Conservation (phyloP, 2,113 vertebrate genomes). For the Emydura subglobosa region DNA sequence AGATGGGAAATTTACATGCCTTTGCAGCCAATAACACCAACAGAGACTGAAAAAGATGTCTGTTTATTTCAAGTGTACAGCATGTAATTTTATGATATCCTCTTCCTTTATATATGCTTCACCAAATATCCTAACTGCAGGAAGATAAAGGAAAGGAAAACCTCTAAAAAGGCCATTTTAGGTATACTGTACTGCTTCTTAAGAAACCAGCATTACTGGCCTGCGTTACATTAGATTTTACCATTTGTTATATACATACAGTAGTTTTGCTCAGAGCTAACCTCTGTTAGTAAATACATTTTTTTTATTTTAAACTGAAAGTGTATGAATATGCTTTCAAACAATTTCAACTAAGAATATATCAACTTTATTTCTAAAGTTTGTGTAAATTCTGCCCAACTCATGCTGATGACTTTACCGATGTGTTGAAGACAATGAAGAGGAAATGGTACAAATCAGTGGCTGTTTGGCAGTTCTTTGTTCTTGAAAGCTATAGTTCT, state of each 20-base stretch:
- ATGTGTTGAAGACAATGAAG: slow-evolving; percentile 35
- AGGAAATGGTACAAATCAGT: slow-evolving; percentile 34
- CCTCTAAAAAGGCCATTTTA: slow-evolving; percentile 65
- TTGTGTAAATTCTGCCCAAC: slow-evolving; percentile 53
- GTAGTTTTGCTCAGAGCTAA: slow-evolving; percentile 78
- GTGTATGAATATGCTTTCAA: slow-evolving; percentile 56
- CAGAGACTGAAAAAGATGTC: slow-evolving; percentile 85
- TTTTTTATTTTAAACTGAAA: slow-evolving; percentile 70
- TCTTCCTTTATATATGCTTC: slow-evolving; percentile 69
- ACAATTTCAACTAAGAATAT: slow-evolving; percentile 52
- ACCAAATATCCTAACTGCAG: slow-evolving; percentile 76
- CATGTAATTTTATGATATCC: slow-evolving; percentile 66
- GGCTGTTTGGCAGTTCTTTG: slow-evolving; percentile 30
- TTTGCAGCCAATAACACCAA: slow-evolving; percentile 98
- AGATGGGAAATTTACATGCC: slow-evolving; percentile 97
- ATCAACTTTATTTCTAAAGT: slow-evolving; percentile 59
- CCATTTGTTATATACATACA: slow-evolving; percentile 70
- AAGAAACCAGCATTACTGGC: slow-evolving; percentile 75
- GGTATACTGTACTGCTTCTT: slow-evolving; percentile 69
- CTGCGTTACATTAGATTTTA: slow-evolving; percentile 73
- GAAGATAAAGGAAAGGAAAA: slow-evolving; percentile 66
- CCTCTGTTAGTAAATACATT: slow-evolving; percentile 69
- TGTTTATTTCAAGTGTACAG: slow-evolving; percentile 43
- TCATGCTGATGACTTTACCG: slow-evolving; percentile 38
- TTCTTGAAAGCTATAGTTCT: background rate